Evolutionary conservation across 2,113 vertebrate species (phyloP).

Genomic region (Emydocephalus ijimae): DNA sequence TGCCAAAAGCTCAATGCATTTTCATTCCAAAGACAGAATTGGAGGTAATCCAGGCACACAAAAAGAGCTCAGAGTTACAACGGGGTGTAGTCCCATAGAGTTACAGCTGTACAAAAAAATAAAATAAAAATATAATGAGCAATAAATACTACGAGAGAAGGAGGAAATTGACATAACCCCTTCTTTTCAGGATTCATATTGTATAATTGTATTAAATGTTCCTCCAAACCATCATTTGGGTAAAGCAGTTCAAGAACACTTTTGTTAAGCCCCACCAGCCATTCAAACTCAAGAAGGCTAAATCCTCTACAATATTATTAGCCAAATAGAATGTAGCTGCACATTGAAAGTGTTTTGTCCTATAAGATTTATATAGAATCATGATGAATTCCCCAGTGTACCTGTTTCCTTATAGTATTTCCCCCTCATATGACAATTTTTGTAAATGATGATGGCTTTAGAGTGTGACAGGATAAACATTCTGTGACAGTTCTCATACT

Average conservation of each 20-base stretch:
- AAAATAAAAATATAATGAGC: not conserved
- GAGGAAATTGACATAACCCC: not conserved
- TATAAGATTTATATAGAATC: not conserved
- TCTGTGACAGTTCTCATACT: not conserved
- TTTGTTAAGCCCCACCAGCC: not conserved
- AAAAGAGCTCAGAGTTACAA: slow-evolving; percentile 31
- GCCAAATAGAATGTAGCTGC: not conserved
- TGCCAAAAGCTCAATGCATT: slow-evolving; percentile 44
- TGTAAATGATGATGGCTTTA: not conserved
- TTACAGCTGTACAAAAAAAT: not conserved
- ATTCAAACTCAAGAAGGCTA: not conserved
- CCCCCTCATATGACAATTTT: not conserved
- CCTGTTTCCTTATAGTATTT: not conserved
- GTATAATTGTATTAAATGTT: not conserved
- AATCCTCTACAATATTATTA: not conserved
- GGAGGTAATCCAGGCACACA: not conserved
- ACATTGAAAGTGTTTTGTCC: not conserved
- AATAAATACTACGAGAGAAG: slow-evolving; percentile 16
- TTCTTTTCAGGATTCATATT: not conserved
- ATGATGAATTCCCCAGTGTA: not conserved
- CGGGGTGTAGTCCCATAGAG: slow-evolving; percentile 15
- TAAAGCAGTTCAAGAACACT: not conserved
- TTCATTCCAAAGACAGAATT: slow-evolving; percentile 46
- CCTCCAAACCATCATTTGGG: not conserved
- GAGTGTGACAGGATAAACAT: not conserved